Evolutionary conservation across 1,140 invertebrate genomes (phyloP).

Genomic region (Oppia nitens): DNA sequence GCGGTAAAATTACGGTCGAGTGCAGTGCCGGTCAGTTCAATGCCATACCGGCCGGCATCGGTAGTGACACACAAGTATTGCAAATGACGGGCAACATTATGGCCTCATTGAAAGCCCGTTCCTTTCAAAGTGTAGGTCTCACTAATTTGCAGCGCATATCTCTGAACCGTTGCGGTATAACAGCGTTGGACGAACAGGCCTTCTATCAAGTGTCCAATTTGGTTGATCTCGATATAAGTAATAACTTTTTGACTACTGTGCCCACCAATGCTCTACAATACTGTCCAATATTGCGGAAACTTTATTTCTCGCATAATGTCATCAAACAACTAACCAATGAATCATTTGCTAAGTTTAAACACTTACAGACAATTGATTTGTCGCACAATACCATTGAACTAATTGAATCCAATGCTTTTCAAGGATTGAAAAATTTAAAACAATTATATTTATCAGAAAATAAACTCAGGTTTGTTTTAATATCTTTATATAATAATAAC

Average conservation of each 20-base stretch:
- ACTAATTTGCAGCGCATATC: slow-evolving; percentile 71
- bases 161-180: slow-evolving; percentile 56
- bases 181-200: slow-evolving; percentile 51
- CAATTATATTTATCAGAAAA: slow-evolving; percentile 65
- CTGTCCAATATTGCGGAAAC: slow-evolving; percentile 51
- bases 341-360: slow-evolving; percentile 45
- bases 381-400: slow-evolving; percentile 45
- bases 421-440: slow-evolving; percentile 54
- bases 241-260: slow-evolving; percentile 45
- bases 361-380: slow-evolving; percentile 51
- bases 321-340: slow-evolving; percentile 47
- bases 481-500: too few relatives aligned
- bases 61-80: slow-evolving; percentile 70
- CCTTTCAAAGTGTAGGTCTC: slow-evolving; percentile 55
- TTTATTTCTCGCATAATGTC: slow-evolving; percentile 51
- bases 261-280: slow-evolving; percentile 50
- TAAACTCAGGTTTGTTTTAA: slow-evolving; percentile 42
- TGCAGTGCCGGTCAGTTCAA: slow-evolving; percentile 61
- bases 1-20: slow-evolving; percentile 73
- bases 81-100: slow-evolving; percentile 71
- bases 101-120: slow-evolving; percentile 55
- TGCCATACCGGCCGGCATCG: slow-evolving; percentile 58
- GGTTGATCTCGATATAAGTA: slow-evolving; percentile 57
- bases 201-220: slow-evolving; percentile 23
- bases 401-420: slow-evolving; percentile 44